These are phyloP conservation scores for Dryomyza anilis DNA, from an alignment of 2,888 invertebrate genomes.

Conservation along the genomic window DNA sequence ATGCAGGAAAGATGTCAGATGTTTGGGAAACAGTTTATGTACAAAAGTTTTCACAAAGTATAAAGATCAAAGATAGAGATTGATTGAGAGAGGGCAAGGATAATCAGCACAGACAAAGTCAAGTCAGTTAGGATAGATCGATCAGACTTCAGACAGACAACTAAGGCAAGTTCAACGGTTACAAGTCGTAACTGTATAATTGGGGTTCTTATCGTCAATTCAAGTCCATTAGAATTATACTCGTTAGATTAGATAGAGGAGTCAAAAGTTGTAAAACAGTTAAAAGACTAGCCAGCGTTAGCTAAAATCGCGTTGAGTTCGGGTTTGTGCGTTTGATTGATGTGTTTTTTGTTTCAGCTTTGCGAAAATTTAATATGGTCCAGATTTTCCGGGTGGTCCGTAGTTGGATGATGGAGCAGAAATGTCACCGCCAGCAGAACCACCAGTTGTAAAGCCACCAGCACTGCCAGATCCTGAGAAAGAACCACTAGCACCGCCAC, in stretches of 20 bases:
- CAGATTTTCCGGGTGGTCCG: slow-evolving; percentile 74
- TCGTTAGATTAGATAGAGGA: slow-evolving; percentile 30
- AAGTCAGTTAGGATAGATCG: slow-evolving; percentile 30
- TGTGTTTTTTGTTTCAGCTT: no score
- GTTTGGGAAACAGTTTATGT: slow-evolving; percentile 42
- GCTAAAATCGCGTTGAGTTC: slow-evolving; percentile 37
- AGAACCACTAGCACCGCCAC: slow-evolving; percentile 49
- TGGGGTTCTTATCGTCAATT: no score
- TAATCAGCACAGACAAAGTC: slow-evolving; percentile 33
- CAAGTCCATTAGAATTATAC: slow-evolving; percentile 29
- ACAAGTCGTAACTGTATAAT: no score
- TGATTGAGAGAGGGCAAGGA: slow-evolving; percentile 9
- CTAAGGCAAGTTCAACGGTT: no score
- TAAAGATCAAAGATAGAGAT: slow-evolving; percentile 25
- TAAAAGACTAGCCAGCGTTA: slow-evolving; percentile 56
- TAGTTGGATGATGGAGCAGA: slow-evolving; percentile 64
- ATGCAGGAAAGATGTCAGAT: slow-evolving; percentile 29
- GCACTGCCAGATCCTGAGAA: slow-evolving; percentile 37
- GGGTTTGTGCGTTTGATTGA: no score
- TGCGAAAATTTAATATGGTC: slow-evolving; percentile 64
- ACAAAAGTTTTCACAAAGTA: slow-evolving; percentile 43
- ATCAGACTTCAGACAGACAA: slow-evolving; percentile 15
- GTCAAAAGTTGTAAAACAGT: slow-evolving; percentile 21
- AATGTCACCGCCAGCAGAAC: slow-evolving; percentile 46
- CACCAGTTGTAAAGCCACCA: slow-evolving; percentile 36